phyloP scores from a whole-genome alignment of 1,140 invertebrate genomes.

The Neuroterus valhalla region DNA sequence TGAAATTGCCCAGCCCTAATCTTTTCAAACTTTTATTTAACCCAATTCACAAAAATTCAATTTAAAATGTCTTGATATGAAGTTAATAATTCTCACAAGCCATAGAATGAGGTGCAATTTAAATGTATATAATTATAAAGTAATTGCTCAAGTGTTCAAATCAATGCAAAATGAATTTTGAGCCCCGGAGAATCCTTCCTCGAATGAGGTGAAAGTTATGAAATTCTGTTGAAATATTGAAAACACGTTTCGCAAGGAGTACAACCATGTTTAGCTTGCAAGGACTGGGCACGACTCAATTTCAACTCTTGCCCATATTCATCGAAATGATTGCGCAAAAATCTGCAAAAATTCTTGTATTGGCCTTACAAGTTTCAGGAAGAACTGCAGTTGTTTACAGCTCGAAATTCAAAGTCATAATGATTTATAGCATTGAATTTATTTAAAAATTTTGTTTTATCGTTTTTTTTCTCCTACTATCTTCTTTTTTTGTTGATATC shows the following conservation, averaged over 20 bases:
- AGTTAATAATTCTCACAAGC: too few species aligned
- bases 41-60: too few species aligned
- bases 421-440: background rate
- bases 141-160: background rate
- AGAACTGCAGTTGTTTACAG: background rate
- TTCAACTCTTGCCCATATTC: slow-evolving; percentile 27
- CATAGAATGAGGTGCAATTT: too few species aligned
- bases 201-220: slow-evolving; percentile 28
- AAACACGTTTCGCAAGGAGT: slow-evolving; percentile 23
- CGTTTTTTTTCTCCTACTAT: background rate
- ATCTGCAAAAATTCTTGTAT: slow-evolving; percentile 25
- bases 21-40: too few species aligned
- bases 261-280: slow-evolving; percentile 27
- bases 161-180: background rate
- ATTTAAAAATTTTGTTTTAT: background rate
- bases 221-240: slow-evolving; percentile 31
- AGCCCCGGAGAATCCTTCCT: slow-evolving; percentile 13
- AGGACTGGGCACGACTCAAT: slow-evolving; percentile 22
- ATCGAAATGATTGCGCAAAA: slow-evolving; percentile 15
- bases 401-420: background rate
- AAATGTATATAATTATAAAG: too few species aligned
- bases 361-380: slow-evolving; percentile 16
- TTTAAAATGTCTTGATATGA: too few species aligned
- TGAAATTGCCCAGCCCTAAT: too few species aligned
- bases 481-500: background rate